Percentiles rank a stretch among this genome's conserved stretches.
Evolutionary conservation across 2,113 vertebrate genomes (phyloP).

Genomic region (Sarotherodon lohbergeri): DNA sequence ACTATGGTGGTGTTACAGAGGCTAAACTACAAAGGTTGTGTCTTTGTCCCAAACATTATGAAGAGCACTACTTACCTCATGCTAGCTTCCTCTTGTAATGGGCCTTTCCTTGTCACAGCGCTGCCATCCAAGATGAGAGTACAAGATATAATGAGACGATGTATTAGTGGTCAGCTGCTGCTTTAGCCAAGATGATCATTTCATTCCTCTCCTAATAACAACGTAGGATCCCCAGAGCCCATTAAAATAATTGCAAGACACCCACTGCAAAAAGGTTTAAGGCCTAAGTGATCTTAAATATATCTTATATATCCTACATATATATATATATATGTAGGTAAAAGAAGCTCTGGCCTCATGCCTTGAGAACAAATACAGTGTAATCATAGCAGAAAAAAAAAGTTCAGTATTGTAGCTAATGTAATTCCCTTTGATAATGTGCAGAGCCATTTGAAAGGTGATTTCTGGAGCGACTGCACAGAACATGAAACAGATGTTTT

Average conservation of each 20-base stretch:
- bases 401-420: not conserved
- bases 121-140: not conserved
- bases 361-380: not conserved
- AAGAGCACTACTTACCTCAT: not conserved
- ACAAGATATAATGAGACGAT: not conserved
- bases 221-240: not conserved
- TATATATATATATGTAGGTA: not conserved
- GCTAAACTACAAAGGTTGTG: not conserved
- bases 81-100: not conserved
- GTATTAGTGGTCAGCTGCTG: not conserved
- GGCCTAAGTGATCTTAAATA: not conserved
- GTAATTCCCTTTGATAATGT: not conserved
- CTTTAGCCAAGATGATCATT: not conserved
- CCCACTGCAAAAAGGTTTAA: not conserved
- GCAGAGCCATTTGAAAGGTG: not conserved
- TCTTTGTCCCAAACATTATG: not conserved
- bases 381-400: not conserved
- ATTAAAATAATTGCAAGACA: constrained; percentile 5
- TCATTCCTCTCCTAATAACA: not conserved
- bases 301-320: not conserved
- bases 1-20: not conserved
- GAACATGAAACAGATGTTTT: not conserved
- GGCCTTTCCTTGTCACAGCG: not conserved
- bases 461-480: not conserved
- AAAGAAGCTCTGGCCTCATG: not conserved